phyloP scores from a whole-genome alignment of 23 tunicate species.

The Diplosoma virens region DNA sequence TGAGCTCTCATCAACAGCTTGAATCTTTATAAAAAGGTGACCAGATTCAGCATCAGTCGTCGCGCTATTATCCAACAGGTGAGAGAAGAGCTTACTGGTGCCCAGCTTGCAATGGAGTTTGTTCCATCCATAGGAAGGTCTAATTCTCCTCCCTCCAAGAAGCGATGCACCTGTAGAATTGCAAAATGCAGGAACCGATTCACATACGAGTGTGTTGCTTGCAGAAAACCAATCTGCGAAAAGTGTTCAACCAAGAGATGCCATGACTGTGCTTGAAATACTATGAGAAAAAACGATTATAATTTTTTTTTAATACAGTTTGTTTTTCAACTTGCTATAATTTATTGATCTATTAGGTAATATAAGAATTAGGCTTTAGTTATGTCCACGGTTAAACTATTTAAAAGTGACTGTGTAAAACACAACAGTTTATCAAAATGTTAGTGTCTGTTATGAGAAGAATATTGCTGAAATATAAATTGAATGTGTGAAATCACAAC shows the following conservation, averaged over 20 bases:
- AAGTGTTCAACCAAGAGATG: background rate
- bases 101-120: background rate
- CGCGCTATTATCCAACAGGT: background rate
- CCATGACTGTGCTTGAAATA: slow-evolving; percentile 5
- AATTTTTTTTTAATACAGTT: no score
- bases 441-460: background rate
- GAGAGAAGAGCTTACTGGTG: slow-evolving; percentile 7
- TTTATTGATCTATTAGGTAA: no score
- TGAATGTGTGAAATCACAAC: background rate
- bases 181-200: background rate
- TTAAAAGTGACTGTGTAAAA: background rate
- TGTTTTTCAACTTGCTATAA: no score
- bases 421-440: no score
- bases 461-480: background rate
- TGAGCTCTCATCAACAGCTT: slow-evolving; percentile 12
- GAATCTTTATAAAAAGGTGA: slow-evolving; percentile 15
- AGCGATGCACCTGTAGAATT: slow-evolving; percentile 10
- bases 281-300: no score
- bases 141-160: background rate
- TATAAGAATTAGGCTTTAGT: no score
- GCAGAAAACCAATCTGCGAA: background rate
- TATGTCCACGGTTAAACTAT: background rate
- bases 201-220: background rate
- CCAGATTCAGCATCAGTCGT: background rate
- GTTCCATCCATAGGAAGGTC: background rate